These are phyloP conservation scores for Lacanobia wlatinum DNA, from an alignment of 2,888 invertebrate genomes.

Conservation along the genomic window DNA sequence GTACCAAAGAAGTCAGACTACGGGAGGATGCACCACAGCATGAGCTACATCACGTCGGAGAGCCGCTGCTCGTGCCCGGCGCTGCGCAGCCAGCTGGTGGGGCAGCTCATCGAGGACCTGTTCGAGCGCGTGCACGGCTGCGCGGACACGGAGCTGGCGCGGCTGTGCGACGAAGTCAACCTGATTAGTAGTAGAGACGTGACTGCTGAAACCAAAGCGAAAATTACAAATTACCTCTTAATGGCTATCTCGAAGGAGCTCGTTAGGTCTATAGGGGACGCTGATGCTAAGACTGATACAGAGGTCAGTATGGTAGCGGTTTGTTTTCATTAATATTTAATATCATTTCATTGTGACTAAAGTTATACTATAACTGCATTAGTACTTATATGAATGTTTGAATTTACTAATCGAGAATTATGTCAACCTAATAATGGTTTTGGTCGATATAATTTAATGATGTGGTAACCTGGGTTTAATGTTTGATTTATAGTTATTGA, in stretches of 20 bases:
- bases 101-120: constrained; percentile 87
- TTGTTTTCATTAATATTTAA: constrained; percentile 54
- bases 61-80: constrained; percentile 86
- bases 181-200: constrained; percentile 78
- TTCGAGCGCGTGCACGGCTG: constrained; percentile 87
- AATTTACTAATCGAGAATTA: constrained; percentile 67
- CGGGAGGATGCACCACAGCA: constrained; percentile 87
- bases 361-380: constrained; percentile 76
- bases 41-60: constrained; percentile 86
- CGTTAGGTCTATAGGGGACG: constrained; percentile 88
- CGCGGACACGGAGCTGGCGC: constrained; percentile 84
- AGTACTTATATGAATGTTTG: constrained; percentile 61
- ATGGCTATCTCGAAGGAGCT: constrained; percentile 90
- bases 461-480: constrained; percentile 48
- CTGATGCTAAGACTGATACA: constrained; percentile 89
- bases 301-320: constrained; percentile 83
- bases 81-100: constrained; percentile 87
- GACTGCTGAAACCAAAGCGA: constrained; percentile 86
- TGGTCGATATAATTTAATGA: constrained; percentile 66
- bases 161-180: constrained; percentile 83
- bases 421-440: constrained; percentile 73
- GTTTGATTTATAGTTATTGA: constrained; percentile 1
- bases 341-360: constrained; percentile 80
- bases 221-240: constrained; percentile 89
- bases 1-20: constrained; percentile 88